Evolutionary conservation across 2,888 invertebrate species (phyloP), one percentile per base, ranked within the genome.

Genomic region (Andrena bicolor): DNA sequence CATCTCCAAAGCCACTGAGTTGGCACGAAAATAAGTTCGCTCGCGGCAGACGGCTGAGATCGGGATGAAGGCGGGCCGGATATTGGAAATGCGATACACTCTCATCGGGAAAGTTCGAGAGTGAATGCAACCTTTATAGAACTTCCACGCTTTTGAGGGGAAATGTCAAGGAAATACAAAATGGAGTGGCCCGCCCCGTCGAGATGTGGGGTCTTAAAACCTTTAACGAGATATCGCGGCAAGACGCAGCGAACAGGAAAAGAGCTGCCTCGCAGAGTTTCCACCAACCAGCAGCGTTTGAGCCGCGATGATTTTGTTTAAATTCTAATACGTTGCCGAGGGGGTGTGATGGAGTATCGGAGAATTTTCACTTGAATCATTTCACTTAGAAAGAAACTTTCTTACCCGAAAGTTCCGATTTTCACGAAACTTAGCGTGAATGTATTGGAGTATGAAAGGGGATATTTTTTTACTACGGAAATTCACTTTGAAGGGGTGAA

Each of bases 51-150:
- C 26, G 61, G n/a, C 20, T 30, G 23, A 32, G 58, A 32, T 60
- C 64, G 13, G 41, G 53, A 85, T 16, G 66, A 68, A 58, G 72
- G 73, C 28, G 35, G 65, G 81, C 73, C 79, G 86, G 83, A 86
- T 86, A 86, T 86, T 84, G 86, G 76, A 86, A 76, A 84, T 70
- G 58, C 74, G 81, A 86, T 81, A 79, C 78, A 23, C 56, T 79
- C 68, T 81, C 81, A 72, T 76, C 75, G 74, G 28, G 26, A 68
- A 83, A 84, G 74, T 86, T 86, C 66, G 65, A 56, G 86, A 79
- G 84, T 74, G 86, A 86, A 81, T 78, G 68, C 81, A 78, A 70
- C 58, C 49, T 78, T 76, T 68, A 56, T 35, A 30, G 71, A 76
- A 86, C 64, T 75, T 63, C 61, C 71, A 10, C 51, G 63, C 74